These are phyloP conservation scores for Anaspis maculata DNA, from an alignment of 2,888 invertebrate genomes.

Conservation along the genomic window DNA sequence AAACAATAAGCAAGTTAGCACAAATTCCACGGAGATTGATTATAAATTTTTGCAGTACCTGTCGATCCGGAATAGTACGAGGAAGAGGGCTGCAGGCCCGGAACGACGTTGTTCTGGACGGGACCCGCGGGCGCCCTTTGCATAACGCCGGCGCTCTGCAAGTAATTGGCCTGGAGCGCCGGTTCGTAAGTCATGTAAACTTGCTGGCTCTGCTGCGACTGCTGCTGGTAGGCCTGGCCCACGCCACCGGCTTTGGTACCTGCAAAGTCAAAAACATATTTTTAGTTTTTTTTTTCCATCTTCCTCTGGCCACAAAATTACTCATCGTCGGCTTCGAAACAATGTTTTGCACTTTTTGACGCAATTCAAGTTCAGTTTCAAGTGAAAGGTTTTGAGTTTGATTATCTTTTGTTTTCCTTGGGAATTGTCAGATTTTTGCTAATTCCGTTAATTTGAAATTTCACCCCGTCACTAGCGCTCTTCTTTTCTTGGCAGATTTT, in stretches of 20 bases:
- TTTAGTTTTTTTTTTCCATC: neutral
- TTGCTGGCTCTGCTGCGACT: conserved; percentile 44
- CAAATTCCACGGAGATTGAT: conserved; percentile 23
- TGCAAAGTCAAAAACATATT: conserved; percentile 15
- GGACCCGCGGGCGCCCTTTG: conserved; percentile 49
- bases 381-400: no score
- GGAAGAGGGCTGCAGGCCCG: conserved; percentile 44
- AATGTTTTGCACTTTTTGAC: no score
- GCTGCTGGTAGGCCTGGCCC: conserved; percentile 50
- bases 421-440: no score
- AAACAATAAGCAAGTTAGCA: conserved; percentile 22
- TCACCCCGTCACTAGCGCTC: no score
- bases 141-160: conserved; percentile 55
- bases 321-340: no score
- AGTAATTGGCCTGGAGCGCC: conserved; percentile 49
- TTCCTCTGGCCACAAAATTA: no score
- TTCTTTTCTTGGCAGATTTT: no score
- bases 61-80: conserved; percentile 47
- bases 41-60: conserved; percentile 37
- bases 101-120: conserved; percentile 43
- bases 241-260: conserved; percentile 49
- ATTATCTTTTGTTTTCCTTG: no score
- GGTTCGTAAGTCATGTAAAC: conserved; percentile 55
- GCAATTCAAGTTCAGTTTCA: no score
- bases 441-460: no score